phyloP scores from a whole-genome alignment of 2,888 invertebrate species.

The Trisateles emortualis region DNA sequence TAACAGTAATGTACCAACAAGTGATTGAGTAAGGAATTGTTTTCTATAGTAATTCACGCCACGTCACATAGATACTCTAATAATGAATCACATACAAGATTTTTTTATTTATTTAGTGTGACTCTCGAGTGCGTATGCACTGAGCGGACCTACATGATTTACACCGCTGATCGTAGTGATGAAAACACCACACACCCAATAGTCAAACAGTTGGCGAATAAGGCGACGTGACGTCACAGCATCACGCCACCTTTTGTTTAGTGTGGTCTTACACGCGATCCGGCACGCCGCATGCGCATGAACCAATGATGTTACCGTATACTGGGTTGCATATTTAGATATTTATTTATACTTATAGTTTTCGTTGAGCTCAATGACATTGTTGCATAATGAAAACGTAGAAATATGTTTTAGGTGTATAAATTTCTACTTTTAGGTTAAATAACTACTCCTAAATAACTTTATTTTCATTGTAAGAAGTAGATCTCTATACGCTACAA shows the following conservation, averaged over 20 bases:
- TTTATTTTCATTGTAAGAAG: background rate
- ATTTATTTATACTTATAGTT: constrained; percentile 14
- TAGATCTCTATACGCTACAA: background rate
- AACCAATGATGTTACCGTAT: constrained; percentile 37
- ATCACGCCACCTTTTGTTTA: constrained; percentile 86
- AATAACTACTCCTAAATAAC: background rate
- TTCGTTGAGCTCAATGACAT: constrained; percentile 7
- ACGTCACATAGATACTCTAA: background rate
- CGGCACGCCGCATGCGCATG: constrained; percentile 67
- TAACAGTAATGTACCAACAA: too few relatives aligned
- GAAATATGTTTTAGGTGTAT: background rate
- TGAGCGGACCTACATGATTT: constrained; percentile 39
- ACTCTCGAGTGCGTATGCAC: constrained; percentile 45
- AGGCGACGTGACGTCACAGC: constrained; percentile 83
- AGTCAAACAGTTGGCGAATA: constrained; percentile 73
- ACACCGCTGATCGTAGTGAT: constrained; percentile 48
- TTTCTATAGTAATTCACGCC: background rate
- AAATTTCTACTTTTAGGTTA: background rate
- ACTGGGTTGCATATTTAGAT: constrained; percentile 36
- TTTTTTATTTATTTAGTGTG: constrained; percentile 40
- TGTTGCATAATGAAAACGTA: background rate
- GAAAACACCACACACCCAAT: constrained; percentile 65
- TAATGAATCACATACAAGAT: constrained; percentile 33
- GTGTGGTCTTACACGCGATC: constrained; percentile 76
- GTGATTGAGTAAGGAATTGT: background rate